Evolutionary conservation across 2,888 invertebrate genomes (phyloP).

Genomic region (Anorthoa munda): DNA sequence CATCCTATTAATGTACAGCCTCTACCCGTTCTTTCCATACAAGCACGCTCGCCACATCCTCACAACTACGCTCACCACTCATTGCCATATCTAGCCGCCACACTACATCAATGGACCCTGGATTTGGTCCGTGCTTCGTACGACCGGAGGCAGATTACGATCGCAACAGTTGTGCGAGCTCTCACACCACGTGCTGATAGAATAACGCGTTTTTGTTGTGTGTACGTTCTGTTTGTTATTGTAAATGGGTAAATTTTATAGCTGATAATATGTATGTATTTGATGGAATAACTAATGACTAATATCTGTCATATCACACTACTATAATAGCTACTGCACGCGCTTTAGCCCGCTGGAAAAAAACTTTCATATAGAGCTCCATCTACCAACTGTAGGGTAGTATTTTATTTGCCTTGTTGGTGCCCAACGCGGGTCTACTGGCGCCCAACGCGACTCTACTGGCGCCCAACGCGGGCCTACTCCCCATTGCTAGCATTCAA

Average conservation of each 20-base stretch:
- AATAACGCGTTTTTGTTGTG: conserved; percentile 58
- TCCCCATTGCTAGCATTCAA: too few relatives aligned
- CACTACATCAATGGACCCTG: conserved; percentile 7
- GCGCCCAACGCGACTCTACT: background rate
- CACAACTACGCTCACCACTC: background rate
- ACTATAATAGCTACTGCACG: too few relatives aligned
- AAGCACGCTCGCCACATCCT: background rate
- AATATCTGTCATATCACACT: too few relatives aligned
- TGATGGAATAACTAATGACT: too few relatives aligned
- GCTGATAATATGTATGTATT: too few relatives aligned
- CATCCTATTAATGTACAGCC: too few relatives aligned
- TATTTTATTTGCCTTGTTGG: background rate
- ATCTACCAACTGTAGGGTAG: too few relatives aligned
- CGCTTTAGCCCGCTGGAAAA: too few relatives aligned
- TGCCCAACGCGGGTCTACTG: background rate
- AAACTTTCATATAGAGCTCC: too few relatives aligned
- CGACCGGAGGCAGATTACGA: conserved; percentile 73
- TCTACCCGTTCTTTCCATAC: too few relatives aligned
- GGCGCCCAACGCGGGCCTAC: conserved; percentile 27
- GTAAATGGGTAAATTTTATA: background rate
- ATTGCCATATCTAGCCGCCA: background rate
- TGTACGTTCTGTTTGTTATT: conserved; percentile 20
- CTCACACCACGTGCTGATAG: conserved; percentile 65
- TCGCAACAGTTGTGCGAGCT: conserved; percentile 70
- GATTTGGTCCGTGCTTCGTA: conserved; percentile 62